phyloP scores from a whole-genome alignment of 2,797 vertebrate species.

The Poecilia velifera region DNA sequence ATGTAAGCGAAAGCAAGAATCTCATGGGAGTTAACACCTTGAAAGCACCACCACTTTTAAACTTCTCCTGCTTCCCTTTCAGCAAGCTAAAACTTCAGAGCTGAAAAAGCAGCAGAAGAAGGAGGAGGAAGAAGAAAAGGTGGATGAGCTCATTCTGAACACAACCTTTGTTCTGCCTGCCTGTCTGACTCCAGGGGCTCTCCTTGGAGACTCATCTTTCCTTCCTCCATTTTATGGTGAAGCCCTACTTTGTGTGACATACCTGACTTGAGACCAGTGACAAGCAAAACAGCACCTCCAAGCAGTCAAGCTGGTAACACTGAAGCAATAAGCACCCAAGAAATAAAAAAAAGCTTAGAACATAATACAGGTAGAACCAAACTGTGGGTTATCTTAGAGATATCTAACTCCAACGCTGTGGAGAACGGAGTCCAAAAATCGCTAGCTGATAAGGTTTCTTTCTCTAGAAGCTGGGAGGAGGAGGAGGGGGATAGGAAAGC shows the following conservation, averaged over 20 bases:
- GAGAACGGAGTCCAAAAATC: conserved; percentile 58
- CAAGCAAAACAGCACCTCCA: conserved; percentile 65
- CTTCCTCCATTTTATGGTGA: conserved; percentile 99
- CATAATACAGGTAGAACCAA: conserved; percentile 19
- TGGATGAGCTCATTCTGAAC: conserved; percentile 52
- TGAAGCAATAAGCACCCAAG: conserved; percentile 37
- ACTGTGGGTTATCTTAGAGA: conserved; percentile 36
- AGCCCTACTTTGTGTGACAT: conserved; percentile 86
- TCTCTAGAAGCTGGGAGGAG: conserved; percentile 21
- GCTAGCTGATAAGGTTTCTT: conserved; percentile 58
- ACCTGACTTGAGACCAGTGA: conserved; percentile 89
- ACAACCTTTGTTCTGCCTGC: conserved; percentile 83
- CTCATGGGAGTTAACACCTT: conserved; percentile 43
- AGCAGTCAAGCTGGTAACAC: conserved; percentile 44
- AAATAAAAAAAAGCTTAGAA: conserved; percentile 4
- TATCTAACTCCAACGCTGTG: conserved; percentile 60
- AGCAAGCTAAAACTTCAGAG: conserved; percentile 53
- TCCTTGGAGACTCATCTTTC: conserved; percentile 85
- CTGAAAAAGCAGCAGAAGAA: conserved; percentile 34
- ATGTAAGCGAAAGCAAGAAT: conserved; percentile 20
- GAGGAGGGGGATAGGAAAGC: conserved; percentile 36
- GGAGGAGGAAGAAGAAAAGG: conserved; percentile 33
- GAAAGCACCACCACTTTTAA: conserved; percentile 30
- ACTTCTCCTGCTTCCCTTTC: conserved; percentile 65
- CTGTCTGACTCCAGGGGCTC: conserved; percentile 78